Evolutionary conservation across 2,797 vertebrate genomes (phyloP), one percentile per base, ranked within the genome.

Genomic region (Morelia viridis): DNA sequence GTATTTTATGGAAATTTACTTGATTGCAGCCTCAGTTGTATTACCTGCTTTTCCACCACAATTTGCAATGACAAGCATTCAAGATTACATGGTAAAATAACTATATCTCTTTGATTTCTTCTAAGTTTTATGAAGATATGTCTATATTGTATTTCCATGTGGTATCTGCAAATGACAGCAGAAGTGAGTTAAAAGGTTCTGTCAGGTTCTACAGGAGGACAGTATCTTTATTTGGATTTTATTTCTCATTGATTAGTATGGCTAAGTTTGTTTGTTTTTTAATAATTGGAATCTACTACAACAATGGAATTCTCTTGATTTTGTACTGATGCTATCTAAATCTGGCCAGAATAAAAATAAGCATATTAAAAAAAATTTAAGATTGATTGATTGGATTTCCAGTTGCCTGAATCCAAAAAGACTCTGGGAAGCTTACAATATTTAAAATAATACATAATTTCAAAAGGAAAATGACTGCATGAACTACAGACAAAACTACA

Each of bases 41-140:
- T 88, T 96, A 90, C 95, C 96, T 87, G 95, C 92, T 6, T 96
- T 99, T 95, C 98, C 98, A 0, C 98, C 98, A 2, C 98, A 98
- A 60, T 98, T 99, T 17, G 98, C 99, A 1, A 98, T 99, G 98
- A 98, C 97, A 94, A 98, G 98, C 95, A 96, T 96, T 0, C 96
- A 97, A 2, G 98, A 98, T 93, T 97, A 96, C 88, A 98, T 98
- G 98, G 98, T 98, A 97, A 97, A 95, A 46, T 57, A 71, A 53
- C 19, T 31, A 50, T 53, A 65, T 68, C 28, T 50, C 1, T 8
- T 46, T 68, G 53, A 41, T 68, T 89, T 12, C 3, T 41, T 65
- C 60, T 28, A 17, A 50, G 46, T 61, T 76, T 76, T 76, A 41
- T 76, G 31, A 76, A 41, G 31, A 41, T 76, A 24, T 80, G 71